Evolutionary conservation across 2,797 vertebrate genomes (phyloP).

Genomic region (Emydoidea blandingii): DNA sequence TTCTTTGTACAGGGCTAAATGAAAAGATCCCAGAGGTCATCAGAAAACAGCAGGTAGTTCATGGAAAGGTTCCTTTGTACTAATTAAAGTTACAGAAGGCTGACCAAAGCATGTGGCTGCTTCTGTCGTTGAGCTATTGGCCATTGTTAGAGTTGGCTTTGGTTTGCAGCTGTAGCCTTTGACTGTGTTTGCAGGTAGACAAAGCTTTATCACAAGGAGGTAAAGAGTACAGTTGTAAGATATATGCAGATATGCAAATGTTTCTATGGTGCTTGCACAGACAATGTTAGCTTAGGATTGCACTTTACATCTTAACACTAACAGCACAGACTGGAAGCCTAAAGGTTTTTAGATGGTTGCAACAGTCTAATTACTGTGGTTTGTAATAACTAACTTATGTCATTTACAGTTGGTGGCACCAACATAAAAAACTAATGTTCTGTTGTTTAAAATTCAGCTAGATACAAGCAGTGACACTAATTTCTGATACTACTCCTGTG

Average conservation of each 20-base stretch:
- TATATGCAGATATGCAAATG: conserved; percentile 96
- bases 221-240: conserved; percentile 98
- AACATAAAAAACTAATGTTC: conserved; percentile 89
- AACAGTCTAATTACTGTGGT: conserved; percentile 95
- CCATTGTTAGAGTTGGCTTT: conserved; percentile 99
- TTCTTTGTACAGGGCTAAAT: conserved; percentile 98
- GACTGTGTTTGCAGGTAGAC: conserved; percentile 99
- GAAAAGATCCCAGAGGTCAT: conserved; percentile 99
- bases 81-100: conserved; percentile 99
- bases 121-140: conserved; percentile 99
- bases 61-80: conserved; percentile 98
- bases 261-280: conserved; percentile 94
- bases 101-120: conserved; percentile 94
- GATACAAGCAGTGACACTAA: conserved; percentile 99
- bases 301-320: conserved; percentile 94
- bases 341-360: conserved; percentile 89
- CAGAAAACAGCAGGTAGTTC: conserved; percentile 98
- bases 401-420: conserved; percentile 99
- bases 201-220: conserved; percentile 99
- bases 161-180: conserved; percentile 99
- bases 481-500: conserved; percentile 99
- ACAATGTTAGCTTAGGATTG: conserved; percentile 92
- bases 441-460: conserved; percentile 93
- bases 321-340: conserved; percentile 96
- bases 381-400: conserved; percentile 93